Percentiles rank a stretch among this genome's conserved stretches.
phyloP scores from a whole-genome alignment of 35 echinoderm and acorn worm species.

The Apostichopus californicus region DNA sequence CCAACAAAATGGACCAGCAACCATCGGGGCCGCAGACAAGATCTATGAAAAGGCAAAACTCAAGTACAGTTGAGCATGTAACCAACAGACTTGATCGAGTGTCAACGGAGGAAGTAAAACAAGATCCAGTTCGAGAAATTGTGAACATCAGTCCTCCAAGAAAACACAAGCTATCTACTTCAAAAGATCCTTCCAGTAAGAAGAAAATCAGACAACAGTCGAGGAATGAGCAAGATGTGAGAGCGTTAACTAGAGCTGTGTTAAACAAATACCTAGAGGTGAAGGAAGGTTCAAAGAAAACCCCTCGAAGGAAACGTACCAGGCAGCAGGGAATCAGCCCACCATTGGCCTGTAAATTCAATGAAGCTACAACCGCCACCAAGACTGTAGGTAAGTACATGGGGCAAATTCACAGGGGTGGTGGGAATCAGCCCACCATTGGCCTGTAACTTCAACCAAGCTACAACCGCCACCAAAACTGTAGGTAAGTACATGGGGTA shows the following conservation, averaged over 20 bases:
- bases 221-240: not conserved
- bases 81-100: not conserved
- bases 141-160: not conserved
- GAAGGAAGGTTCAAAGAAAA: not conserved
- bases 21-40: not conserved
- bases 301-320: not conserved
- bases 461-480: not conserved
- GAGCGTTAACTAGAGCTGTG: not conserved
- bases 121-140: not conserved
- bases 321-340: not conserved
- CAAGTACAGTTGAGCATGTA: not conserved
- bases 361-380: not conserved
- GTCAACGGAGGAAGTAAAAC: not conserved
- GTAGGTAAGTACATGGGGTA: not conserved
- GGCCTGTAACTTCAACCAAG: not conserved
- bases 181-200: not conserved
- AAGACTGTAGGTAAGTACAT: not conserved
- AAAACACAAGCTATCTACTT: not conserved
- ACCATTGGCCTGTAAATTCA: not conserved
- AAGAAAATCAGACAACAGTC: not conserved
- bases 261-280: not conserved
- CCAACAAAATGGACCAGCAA: not conserved
- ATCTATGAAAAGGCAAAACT: not conserved
- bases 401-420: not conserved
- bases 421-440: not conserved